Percentiles rank a stretch among this genome's conserved stretches.
These are phyloP conservation scores for Acanthiza pusilla DNA, from an alignment of 2,797 vertebrate genomes.

Conservation along the genomic window DNA sequence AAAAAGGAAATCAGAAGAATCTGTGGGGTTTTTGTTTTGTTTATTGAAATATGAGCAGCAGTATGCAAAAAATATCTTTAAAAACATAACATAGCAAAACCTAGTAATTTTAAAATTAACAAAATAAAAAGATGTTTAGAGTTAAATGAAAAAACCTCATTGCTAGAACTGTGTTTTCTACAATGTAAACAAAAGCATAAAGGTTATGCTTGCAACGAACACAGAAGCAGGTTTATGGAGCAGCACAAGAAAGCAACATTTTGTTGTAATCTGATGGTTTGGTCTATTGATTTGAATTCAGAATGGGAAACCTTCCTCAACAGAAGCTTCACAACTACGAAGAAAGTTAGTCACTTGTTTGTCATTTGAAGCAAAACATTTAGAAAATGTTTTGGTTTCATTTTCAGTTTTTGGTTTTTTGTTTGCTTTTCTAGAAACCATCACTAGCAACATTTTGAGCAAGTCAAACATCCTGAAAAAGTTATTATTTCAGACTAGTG, in stretches of 20 bases:
- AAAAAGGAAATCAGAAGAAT: conserved; percentile 2
- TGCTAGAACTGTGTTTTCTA: conserved; percentile 66
- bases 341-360: background rate
- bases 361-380: background rate
- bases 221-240: conserved; percentile 63
- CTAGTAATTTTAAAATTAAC: conserved; percentile 67
- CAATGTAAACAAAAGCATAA: conserved; percentile 66
- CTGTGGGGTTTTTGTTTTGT: conserved; percentile 29
- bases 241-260: conserved; percentile 47
- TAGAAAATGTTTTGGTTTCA: background rate
- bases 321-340: background rate
- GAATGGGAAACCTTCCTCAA: conserved; percentile 25
- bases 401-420: background rate
- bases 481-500: background rate
- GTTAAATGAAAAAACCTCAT: conserved; percentile 51
- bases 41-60: conserved; percentile 77
- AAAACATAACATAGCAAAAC: conserved; percentile 73
- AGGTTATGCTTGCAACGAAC: conserved; percentile 60
- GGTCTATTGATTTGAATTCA: conserved; percentile 48
- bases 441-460: background rate
- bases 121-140: conserved; percentile 64
- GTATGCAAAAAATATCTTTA: conserved; percentile 74
- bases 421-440: background rate
- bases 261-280: conserved; percentile 6
- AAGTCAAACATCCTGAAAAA: background rate